A percentile compares a stretch with the other conserved stretches of the same genome.
Evolutionary conservation across 2,113 vertebrate genomes (phyloP).

Genomic region (Cricetomys ansorgei): DNA sequence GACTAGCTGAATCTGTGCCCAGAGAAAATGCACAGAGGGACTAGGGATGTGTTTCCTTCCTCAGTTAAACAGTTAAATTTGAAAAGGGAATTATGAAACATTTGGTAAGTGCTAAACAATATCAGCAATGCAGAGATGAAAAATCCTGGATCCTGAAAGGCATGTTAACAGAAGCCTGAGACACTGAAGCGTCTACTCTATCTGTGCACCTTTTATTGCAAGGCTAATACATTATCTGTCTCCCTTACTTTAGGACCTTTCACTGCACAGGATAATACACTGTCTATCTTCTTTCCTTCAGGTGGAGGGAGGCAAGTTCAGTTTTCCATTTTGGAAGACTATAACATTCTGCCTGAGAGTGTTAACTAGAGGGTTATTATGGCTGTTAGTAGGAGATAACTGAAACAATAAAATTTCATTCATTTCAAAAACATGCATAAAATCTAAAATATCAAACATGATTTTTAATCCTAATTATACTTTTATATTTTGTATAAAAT

Average conservation of each 20-base stretch:
- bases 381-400: background rate
- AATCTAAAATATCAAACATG: slow-evolving; percentile 1
- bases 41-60: background rate
- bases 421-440: slow-evolving; percentile 21
- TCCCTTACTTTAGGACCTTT: too few species aligned
- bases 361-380: background rate
- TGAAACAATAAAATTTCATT: background rate
- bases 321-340: background rate
- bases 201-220: background rate
- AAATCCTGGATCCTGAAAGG: too few species aligned
- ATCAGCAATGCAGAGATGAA: background rate
- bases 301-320: background rate
- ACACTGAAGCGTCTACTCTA: background rate
- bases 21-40: background rate
- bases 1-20: background rate
- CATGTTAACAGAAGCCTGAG: background rate
- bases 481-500: slow-evolving; percentile 35
- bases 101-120: background rate
- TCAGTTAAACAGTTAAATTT: background rate
- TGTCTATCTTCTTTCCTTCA: background rate
- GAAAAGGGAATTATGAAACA: background rate
- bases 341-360: background rate
- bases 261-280: background rate
- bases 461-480: slow-evolving; percentile 1
- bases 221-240: background rate